Evolutionary conservation across 1,140 invertebrate species (phyloP).

Genomic region (Tetramorium simillimum): DNA sequence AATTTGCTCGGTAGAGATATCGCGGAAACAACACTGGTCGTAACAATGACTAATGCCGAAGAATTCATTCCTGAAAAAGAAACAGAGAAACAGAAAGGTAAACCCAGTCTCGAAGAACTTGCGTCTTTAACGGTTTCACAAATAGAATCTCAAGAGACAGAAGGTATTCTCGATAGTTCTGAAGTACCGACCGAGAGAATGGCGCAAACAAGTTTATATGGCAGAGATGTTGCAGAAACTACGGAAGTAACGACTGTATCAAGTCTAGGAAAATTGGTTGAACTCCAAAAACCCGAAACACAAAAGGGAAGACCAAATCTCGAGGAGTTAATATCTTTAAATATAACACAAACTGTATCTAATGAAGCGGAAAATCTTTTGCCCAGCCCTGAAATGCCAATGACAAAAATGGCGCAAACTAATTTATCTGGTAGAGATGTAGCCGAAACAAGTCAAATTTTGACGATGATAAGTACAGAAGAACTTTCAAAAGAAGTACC

Average conservation of each 20-base stretch:
- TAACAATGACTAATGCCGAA: constrained; percentile 72
- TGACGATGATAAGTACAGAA: constrained; percentile 71
- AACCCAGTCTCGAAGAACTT: constrained; percentile 71
- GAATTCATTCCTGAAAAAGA: constrained; percentile 57
- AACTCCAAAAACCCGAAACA: constrained; percentile 57
- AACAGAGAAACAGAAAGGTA: constrained; percentile 70
- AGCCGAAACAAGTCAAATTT: constrained; percentile 77
- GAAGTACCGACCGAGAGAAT: constrained; percentile 63
- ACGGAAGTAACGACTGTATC: constrained; percentile 71
- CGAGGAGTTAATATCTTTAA: constrained; percentile 73
- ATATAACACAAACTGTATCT: constrained; percentile 72
- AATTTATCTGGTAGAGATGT: constrained; percentile 75
- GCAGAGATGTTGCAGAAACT: constrained; percentile 74
- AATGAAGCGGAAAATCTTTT: constrained; percentile 71
- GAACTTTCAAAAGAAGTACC: constrained; percentile 62
- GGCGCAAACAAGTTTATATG: constrained; percentile 71
- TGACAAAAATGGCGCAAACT: constrained; percentile 73
- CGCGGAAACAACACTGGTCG: constrained; percentile 74
- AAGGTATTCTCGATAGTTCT: constrained; percentile 67
- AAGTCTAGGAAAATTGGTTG: constrained; percentile 58
- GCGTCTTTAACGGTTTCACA: constrained; percentile 75
- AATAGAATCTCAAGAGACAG: constrained; percentile 74
- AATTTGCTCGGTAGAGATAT: constrained; percentile 76
- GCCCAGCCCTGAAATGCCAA: constrained; percentile 65
- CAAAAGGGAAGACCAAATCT: constrained; percentile 66